Percentiles rank a stretch among this genome's conserved stretches.
Evolutionary conservation across 2,797 vertebrate genomes (phyloP).

Genomic region (Craterocephalus amniculus): DNA sequence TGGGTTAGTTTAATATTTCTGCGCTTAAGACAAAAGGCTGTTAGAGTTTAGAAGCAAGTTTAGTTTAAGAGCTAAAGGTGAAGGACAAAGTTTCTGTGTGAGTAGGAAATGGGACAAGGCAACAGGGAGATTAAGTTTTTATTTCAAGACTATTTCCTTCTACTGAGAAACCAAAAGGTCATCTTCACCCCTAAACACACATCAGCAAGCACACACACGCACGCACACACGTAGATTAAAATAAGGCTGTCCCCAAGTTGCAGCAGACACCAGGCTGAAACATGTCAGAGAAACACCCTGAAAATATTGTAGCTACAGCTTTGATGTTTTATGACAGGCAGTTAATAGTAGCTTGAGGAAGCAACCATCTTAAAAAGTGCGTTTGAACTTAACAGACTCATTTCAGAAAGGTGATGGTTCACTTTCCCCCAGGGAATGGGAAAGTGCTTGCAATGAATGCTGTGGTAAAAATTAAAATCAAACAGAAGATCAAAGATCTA

Average conservation of each 20-base stretch:
- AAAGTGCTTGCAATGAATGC: background rate
- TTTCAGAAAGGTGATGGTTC: conserved; percentile 13
- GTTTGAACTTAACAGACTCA: conserved; percentile 12
- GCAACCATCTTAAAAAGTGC: background rate
- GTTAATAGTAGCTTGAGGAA: conserved; percentile 27
- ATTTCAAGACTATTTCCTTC: conserved; percentile 52
- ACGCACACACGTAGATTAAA: conserved; percentile 7
- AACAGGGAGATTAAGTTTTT: conserved; percentile 21
- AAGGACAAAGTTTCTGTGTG: conserved; percentile 58
- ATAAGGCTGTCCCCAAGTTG: conserved; percentile 45
- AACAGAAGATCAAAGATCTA: background rate
- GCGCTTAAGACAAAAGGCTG: conserved; percentile 35
- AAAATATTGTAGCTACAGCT: conserved; percentile 30
- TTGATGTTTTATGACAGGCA: conserved; percentile 30
- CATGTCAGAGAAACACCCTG: conserved; percentile 22
- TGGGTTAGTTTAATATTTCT: conserved; percentile 59
- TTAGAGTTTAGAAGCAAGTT: conserved; percentile 65
- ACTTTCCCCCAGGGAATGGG: background rate
- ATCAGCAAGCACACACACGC: conserved; percentile 31
- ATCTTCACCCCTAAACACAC: conserved; percentile 32
- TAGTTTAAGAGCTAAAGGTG: conserved; percentile 44
- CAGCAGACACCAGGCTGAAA: conserved; percentile 68
- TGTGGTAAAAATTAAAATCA: conserved; percentile 6
- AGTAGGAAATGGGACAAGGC: conserved; percentile 38
- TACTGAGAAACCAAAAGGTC: conserved; percentile 52